Evolutionary conservation across 2,113 vertebrate genomes (phyloP).

Genomic region (Chrysochloris asiatica): DNA sequence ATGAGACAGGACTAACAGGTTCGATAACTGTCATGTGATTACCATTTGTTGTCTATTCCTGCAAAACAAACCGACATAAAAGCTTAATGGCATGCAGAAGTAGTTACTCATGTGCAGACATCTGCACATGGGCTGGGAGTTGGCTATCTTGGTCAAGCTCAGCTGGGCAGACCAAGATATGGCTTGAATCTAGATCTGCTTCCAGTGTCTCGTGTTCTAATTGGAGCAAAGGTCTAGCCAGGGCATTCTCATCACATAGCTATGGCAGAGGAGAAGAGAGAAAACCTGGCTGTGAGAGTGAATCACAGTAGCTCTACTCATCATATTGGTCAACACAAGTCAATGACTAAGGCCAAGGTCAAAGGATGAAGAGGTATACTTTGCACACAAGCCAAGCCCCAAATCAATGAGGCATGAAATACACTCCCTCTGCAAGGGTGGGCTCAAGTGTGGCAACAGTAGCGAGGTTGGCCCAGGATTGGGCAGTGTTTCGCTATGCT

Average conservation of each 20-base stretch:
- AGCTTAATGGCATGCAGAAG: background rate
- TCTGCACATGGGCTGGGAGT: background rate
- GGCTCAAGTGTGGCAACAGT: too few relatives aligned
- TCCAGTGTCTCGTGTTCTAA: background rate
- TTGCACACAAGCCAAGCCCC: background rate
- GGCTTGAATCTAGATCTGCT: background rate
- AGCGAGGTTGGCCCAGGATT: too few relatives aligned
- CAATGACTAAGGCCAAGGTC: background rate
- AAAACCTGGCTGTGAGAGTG: too few relatives aligned
- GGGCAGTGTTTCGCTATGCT: too few relatives aligned
- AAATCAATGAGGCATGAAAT: background rate
- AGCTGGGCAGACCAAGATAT: background rate
- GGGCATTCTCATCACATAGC: background rate
- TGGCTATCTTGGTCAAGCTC: background rate
- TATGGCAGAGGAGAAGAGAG: background rate
- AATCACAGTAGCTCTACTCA: background rate
- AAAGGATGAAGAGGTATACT: background rate
- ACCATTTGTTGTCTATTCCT: background rate
- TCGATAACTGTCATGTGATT: too few relatives aligned
- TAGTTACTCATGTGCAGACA: background rate
- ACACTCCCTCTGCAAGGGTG: background rate
- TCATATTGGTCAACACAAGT: background rate
- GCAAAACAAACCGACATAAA: background rate
- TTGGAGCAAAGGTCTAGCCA: background rate
- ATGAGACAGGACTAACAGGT: too few relatives aligned